Conservation (phyloP, 1,140 invertebrate genomes). For the Mylabris phalerata region DNA sequence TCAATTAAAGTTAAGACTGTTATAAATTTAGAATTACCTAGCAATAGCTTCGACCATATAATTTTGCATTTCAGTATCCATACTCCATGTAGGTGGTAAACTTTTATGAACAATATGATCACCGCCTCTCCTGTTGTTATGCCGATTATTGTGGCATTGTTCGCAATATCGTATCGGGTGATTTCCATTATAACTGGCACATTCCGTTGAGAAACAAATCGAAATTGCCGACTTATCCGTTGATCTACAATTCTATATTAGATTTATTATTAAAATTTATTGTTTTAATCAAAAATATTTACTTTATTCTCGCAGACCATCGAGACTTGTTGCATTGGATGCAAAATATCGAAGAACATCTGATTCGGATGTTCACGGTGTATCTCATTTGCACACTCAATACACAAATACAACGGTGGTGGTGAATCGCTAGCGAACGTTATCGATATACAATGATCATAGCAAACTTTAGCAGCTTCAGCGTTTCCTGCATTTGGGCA, state of each 20-base stretch:
- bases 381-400: slow-evolving; percentile 92
- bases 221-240: slow-evolving; percentile 89
- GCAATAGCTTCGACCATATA: slow-evolving; percentile 96
- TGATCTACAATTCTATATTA: slow-evolving; percentile 80
- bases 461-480: slow-evolving; percentile 87
- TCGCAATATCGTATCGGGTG: slow-evolving; percentile 91
- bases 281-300: slow-evolving; percentile 12
- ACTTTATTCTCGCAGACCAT: slow-evolving; percentile 97
- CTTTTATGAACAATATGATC: slow-evolving; percentile 87
- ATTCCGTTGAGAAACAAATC: slow-evolving; percentile 95
- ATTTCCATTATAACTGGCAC: slow-evolving; percentile 92
- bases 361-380: slow-evolving; percentile 75
- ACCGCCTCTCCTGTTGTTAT: slow-evolving; percentile 75
- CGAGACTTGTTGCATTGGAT: slow-evolving; percentile 90
- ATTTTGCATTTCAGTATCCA: slow-evolving; percentile 84
- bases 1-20: too few relatives aligned
- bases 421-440: slow-evolving; percentile 77
- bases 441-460: slow-evolving; percentile 79
- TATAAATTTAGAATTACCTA: slow-evolving; percentile 50
- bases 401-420: slow-evolving; percentile 91
- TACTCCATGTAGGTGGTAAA: slow-evolving; percentile 76
- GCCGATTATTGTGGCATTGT: slow-evolving; percentile 82
- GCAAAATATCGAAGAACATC: slow-evolving; percentile 84
- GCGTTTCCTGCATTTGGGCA: slow-evolving; percentile 77
- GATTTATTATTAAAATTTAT: not conserved